A percentile compares a stretch with the other conserved stretches of the same genome.
Conservation (phyloP, 2,888 invertebrate genomes). For the Calameuta pallipes region DNA sequence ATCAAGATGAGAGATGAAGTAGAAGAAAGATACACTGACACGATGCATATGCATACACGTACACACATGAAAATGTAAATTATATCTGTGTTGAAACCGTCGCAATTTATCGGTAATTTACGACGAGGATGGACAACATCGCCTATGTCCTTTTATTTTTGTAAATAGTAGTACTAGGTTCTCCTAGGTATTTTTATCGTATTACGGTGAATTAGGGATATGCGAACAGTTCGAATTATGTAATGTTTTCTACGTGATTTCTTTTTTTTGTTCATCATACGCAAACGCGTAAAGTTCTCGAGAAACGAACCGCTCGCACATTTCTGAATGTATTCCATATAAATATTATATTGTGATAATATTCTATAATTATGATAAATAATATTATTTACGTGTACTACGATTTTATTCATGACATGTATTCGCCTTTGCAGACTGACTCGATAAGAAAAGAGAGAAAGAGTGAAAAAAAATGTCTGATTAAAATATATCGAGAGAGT, state of each 20-base stretch:
- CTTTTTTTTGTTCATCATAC: not conserved
- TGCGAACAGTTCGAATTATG: not conserved
- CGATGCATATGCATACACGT: not conserved
- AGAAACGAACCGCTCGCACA: constrained; percentile 24
- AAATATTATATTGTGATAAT: constrained; percentile 62
- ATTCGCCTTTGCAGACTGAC: constrained; percentile 29
- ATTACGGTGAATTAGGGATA: constrained; percentile 1
- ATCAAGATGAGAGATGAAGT: constrained; percentile 38
- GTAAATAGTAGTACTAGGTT: constrained; percentile 5
- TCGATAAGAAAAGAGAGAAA: constrained; percentile 12
- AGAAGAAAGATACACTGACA: not conserved
- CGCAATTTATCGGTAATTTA: not conserved
- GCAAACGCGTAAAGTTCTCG: not conserved
- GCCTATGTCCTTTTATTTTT: not conserved
- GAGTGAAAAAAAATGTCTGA: not conserved
- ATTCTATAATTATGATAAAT: constrained; percentile 43
- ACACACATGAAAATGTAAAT: constrained; percentile 45
- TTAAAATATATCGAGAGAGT: constrained; percentile 10
- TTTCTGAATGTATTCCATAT: constrained; percentile 53
- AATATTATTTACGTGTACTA: constrained; percentile 29
- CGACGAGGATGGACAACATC: not conserved
- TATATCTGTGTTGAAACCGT: constrained; percentile 38
- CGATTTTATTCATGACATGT: constrained; percentile 30
- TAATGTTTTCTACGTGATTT: not conserved
- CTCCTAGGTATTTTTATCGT: constrained; percentile 4